Evolutionary conservation across 2,888 invertebrate genomes (phyloP).

Genomic region (Andricus curvator): DNA sequence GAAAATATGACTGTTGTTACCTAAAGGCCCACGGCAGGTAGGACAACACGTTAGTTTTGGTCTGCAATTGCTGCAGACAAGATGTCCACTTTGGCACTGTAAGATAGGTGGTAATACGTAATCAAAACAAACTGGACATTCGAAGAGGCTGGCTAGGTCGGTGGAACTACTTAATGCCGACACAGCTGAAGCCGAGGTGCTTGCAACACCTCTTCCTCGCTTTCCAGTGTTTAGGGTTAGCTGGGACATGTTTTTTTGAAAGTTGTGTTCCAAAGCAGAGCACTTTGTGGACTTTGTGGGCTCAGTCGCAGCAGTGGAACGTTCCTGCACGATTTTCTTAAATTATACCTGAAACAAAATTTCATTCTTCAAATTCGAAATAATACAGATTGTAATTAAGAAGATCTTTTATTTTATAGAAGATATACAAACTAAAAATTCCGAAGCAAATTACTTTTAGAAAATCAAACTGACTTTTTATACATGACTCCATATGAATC

Average conservation of each 20-base stretch:
- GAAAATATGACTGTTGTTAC: constrained; percentile 70
- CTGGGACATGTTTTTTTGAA: constrained; percentile 71
- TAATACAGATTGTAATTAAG: too few species aligned
- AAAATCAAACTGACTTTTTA: too few species aligned
- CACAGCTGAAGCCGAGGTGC: constrained; percentile 80
- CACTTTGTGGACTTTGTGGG: constrained; percentile 26
- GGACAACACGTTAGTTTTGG: constrained; percentile 98
- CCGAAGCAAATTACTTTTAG: too few species aligned
- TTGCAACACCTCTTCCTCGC: constrained; percentile 73
- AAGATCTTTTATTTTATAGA: too few species aligned
- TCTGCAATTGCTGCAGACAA: constrained; percentile 98
- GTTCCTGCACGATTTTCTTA: constrained; percentile 24
- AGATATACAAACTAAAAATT: too few species aligned
- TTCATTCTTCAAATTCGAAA: background rate
- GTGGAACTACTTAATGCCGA: constrained; percentile 87
- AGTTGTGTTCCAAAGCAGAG: constrained; percentile 47
- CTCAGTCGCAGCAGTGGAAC: constrained; percentile 11
- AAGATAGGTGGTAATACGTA: constrained; percentile 99
- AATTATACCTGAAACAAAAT: constrained; percentile 20
- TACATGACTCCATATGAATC: too few species aligned
- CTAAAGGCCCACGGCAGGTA: constrained; percentile 97
- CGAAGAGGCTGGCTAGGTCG: constrained; percentile 94
- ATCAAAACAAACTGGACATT: constrained; percentile 99
- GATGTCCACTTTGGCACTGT: constrained; percentile 99
- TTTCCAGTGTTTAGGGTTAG: constrained; percentile 74